Percentiles rank a stretch among this genome's conserved stretches.
phyloP scores from a whole-genome alignment of 2,888 invertebrate genomes.

The Rhogogaster chlorosoma region DNA sequence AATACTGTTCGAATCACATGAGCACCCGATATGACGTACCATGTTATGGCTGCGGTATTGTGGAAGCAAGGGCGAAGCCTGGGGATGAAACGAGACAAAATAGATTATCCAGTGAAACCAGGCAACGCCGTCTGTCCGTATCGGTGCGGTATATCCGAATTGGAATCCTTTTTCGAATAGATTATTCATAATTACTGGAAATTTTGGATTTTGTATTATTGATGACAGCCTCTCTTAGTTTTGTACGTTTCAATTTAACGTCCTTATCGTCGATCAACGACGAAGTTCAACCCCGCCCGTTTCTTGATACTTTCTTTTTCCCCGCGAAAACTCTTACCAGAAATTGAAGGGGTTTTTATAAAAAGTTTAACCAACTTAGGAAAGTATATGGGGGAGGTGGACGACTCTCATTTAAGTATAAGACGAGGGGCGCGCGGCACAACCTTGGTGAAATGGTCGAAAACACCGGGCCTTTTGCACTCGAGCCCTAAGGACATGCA shows the following conservation, averaged over 20 bases:
- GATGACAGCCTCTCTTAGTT: not conserved
- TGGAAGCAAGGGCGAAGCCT: not conserved
- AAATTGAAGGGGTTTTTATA: slow-evolving; percentile 7
- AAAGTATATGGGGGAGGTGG: slow-evolving; percentile 40
- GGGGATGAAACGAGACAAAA: slow-evolving; percentile 59
- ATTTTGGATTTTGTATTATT: not conserved
- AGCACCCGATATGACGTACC: not conserved
- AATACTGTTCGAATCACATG: not conserved
- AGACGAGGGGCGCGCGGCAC: slow-evolving; percentile 48
- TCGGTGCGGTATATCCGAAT: slow-evolving; percentile 60
- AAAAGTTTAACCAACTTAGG: slow-evolving; percentile 20
- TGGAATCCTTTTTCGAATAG: slow-evolving; percentile 65
- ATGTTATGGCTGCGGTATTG: slow-evolving; percentile 7
- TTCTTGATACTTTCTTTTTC: not conserved
- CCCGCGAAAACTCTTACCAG: not conserved
- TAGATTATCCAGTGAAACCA: slow-evolving; percentile 64
- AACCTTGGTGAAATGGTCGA: slow-evolving; percentile 59
- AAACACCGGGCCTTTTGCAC: slow-evolving; percentile 64
- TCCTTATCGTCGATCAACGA: not conserved
- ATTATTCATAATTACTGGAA: slow-evolving; percentile 2
- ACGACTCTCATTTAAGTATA: slow-evolving; percentile 33
- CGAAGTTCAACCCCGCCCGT: not conserved
- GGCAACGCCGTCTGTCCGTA: slow-evolving; percentile 59
- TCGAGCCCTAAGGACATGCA: slow-evolving; percentile 67
- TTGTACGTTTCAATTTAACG: not conserved